Evolutionary conservation across 1,140 invertebrate species (phyloP).

Genomic region (Pogonomyrmex barbatus): DNA sequence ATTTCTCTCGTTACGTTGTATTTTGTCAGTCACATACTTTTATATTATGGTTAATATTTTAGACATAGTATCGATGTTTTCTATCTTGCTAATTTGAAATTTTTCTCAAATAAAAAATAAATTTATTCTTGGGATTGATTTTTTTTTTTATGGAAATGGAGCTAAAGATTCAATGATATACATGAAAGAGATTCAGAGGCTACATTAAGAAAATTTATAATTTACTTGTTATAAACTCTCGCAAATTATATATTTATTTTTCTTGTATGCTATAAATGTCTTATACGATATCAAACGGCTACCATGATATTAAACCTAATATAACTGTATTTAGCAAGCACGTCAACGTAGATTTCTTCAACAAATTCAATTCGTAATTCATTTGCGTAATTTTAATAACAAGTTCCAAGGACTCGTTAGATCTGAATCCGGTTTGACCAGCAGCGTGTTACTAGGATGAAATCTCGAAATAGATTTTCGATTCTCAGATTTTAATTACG

Average conservation of each 20-base stretch:
- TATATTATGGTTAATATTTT: neutral
- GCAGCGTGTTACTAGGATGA: conserved; percentile 53
- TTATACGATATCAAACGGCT: conserved; percentile 18
- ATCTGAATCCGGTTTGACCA: conserved; percentile 57
- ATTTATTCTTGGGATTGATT: neutral
- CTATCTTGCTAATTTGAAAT: neutral
- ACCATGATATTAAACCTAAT: conserved; percentile 19
- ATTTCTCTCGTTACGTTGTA: neutral
- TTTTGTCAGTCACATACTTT: neutral
- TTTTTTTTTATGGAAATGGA: neutral
- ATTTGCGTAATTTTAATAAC: conserved; percentile 62
- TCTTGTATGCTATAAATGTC: conserved; percentile 18
- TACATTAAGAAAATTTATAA: conserved; percentile 10
- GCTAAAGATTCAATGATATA: neutral
- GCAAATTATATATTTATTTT: conserved; percentile 24
- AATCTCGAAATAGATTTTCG: conserved; percentile 62
- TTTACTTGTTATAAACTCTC: conserved; percentile 16
- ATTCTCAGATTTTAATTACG: conserved; percentile 57
- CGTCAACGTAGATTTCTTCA: conserved; percentile 17
- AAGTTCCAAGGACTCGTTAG: conserved; percentile 51
- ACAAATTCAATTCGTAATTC: conserved; percentile 54
- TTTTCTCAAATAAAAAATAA: neutral
- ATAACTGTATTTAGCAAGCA: conserved; percentile 28
- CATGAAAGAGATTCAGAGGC: neutral
- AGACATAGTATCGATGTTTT: neutral